These are phyloP conservation scores for Cichlasoma orientale DNA, from an alignment of 2,797 vertebrate species.

Conservation along the genomic window DNA sequence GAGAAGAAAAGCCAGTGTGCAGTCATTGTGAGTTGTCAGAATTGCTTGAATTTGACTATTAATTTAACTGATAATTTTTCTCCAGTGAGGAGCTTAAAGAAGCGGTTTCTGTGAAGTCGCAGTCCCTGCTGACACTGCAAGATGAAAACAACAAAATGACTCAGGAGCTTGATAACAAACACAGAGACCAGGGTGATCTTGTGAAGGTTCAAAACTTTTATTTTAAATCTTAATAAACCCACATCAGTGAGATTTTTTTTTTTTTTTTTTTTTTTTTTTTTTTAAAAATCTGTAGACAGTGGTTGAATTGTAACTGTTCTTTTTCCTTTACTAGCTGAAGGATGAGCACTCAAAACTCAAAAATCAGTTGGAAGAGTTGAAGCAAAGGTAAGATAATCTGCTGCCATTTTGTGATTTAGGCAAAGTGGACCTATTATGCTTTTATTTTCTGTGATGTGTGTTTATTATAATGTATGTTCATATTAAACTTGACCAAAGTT, in stretches of 20 bases:
- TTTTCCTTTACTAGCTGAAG: slow-evolving; percentile 80
- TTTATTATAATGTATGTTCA: background rate
- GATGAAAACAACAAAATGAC: slow-evolving; percentile 89
- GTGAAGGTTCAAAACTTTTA: slow-evolving; percentile 63
- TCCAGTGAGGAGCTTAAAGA: slow-evolving; percentile 90
- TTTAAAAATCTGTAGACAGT: background rate
- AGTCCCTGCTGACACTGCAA: slow-evolving; percentile 85
- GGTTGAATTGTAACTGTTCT: background rate
- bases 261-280: background rate
- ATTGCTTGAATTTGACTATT: background rate
- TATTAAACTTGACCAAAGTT: no score
- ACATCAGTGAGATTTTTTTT: background rate
- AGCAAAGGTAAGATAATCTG: slow-evolving; percentile 87
- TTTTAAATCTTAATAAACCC: background rate
- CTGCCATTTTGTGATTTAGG: background rate
- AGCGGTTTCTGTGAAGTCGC: slow-evolving; percentile 82
- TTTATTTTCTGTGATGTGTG: background rate
- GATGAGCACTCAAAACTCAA: slow-evolving; percentile 89
- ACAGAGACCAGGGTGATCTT: slow-evolving; percentile 82
- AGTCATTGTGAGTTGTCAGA: background rate
- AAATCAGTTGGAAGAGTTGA: slow-evolving; percentile 91
- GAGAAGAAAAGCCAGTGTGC: background rate
- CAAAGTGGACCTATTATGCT: background rate
- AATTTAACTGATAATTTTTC: slow-evolving; percentile 45
- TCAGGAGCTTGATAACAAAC: slow-evolving; percentile 83